Evolutionary conservation across 2,888 invertebrate species (phyloP).

Genomic region (Sinodicranocentrus sp.): DNA sequence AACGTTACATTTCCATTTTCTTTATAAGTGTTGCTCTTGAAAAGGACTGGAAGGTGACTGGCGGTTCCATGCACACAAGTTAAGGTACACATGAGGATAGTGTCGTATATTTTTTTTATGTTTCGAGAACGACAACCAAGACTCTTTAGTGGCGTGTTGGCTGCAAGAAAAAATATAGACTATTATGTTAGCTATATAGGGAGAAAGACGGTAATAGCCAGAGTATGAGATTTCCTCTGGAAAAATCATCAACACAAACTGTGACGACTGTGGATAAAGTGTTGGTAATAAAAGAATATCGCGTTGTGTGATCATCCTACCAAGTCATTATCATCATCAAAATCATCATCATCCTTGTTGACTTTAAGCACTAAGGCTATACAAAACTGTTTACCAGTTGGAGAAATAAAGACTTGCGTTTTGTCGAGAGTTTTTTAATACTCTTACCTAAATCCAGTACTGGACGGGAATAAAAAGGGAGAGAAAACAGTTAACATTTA

Average conservation of each 20-base stretch:
- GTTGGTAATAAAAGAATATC: constrained; percentile 63
- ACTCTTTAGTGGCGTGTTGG: too few relatives aligned
- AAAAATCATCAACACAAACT: constrained; percentile 56
- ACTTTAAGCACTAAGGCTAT: too few relatives aligned
- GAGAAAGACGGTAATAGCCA: background rate
- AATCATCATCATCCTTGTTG: constrained; percentile 31
- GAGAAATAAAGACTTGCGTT: too few relatives aligned
- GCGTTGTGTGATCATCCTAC: constrained; percentile 57
- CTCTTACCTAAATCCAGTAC: constrained; percentile 42
- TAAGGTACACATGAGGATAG: too few relatives aligned
- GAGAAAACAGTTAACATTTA: background rate
- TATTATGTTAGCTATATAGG: background rate
- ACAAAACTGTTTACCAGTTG: too few relatives aligned
- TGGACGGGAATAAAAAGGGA: background rate
- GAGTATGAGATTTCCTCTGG: constrained; percentile 28
- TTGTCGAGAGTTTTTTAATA: constrained; percentile 27
- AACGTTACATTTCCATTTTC: constrained; percentile 33
- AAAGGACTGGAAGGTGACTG: constrained; percentile 25
- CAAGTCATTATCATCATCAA: constrained; percentile 53
- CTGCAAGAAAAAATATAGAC: too few relatives aligned
- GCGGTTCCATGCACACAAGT: constrained; percentile 22
- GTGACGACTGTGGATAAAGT: constrained; percentile 51
- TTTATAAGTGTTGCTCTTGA: background rate
- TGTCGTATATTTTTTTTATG: background rate
- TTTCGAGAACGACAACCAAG: background rate